phyloP scores from a whole-genome alignment of 2,888 invertebrate genomes.

The Mesochorus sp. region DNA sequence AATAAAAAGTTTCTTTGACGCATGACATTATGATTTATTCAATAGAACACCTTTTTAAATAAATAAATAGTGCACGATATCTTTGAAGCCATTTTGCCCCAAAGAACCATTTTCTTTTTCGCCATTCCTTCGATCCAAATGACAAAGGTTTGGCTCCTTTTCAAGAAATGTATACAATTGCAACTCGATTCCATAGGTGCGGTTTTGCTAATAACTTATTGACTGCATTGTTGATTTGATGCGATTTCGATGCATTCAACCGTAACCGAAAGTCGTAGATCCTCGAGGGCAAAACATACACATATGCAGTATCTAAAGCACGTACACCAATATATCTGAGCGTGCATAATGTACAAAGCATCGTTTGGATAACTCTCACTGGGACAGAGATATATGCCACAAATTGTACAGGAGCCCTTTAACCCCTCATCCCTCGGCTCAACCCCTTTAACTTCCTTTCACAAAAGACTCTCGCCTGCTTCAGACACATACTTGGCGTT shows the following conservation, averaged over 20 bases:
- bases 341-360: background rate
- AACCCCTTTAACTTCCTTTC: background rate
- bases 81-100: no score
- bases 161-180: background rate
- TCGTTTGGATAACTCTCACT: slow-evolving; percentile 1
- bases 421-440: slow-evolving; percentile 1
- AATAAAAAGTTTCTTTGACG: no score
- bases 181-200: slow-evolving; percentile 1
- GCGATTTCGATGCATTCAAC: background rate
- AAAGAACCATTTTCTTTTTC: background rate
- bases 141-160: slow-evolving; percentile 8
- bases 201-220: background rate
- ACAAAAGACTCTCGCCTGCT: slow-evolving; percentile 53
- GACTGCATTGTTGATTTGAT: background rate
- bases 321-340: background rate
- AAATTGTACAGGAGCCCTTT: slow-evolving; percentile 14
- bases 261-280: background rate
- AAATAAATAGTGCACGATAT: no score
- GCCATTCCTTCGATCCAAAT: background rate
- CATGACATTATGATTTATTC: no score
- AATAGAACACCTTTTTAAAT: no score
- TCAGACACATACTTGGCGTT: slow-evolving; percentile 66
- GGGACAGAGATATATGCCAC: slow-evolving; percentile 17
- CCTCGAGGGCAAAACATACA: no score
- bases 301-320: no score